These are phyloP conservation scores for Tenodera sinensis DNA, from an alignment of 2,888 invertebrate genomes.

Conservation along the genomic window DNA sequence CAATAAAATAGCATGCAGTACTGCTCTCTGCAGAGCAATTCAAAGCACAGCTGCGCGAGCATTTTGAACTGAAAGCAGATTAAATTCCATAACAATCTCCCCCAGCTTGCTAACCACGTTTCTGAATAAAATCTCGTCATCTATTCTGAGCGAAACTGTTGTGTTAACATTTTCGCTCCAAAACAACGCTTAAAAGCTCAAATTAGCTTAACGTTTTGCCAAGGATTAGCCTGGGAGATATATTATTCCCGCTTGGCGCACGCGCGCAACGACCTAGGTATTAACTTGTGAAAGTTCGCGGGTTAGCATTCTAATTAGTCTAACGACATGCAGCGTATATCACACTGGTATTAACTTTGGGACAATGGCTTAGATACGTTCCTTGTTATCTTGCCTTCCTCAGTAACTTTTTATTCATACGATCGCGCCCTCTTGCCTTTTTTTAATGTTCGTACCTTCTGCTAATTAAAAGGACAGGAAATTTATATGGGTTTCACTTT, in stretches of 20 bases:
- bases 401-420: no score
- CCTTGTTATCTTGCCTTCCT: neutral
- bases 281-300: neutral
- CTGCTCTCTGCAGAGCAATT: neutral
- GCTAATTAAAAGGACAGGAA: no score
- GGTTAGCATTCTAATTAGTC: neutral
- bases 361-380: neutral
- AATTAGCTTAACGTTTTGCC: neutral
- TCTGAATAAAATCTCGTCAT: neutral
- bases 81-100: neutral
- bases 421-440: no score
- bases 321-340: neutral
- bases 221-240: neutral
- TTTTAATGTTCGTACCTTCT: no score
- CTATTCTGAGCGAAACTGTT: neutral
- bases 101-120: neutral
- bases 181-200: neutral
- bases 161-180: neutral
- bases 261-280: neutral
- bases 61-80: neutral
- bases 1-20: neutral
- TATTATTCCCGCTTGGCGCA: neutral
- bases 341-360: neutral
- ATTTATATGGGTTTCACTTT: no score
- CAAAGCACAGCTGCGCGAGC: neutral